Conservation (phyloP, 2,888 invertebrate genomes). For the Aquatica leii region DNA sequence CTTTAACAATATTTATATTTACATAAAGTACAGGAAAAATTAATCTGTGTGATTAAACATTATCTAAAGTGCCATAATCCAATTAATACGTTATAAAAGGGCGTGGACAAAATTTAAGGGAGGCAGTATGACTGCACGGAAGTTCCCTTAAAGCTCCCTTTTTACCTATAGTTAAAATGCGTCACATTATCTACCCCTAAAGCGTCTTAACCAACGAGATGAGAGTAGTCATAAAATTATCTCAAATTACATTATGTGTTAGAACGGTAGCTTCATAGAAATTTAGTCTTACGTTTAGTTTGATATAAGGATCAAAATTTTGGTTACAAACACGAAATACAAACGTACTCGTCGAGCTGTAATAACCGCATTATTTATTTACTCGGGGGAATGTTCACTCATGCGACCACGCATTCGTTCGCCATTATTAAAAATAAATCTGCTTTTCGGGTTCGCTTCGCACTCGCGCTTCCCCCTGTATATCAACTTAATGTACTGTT, state of each 20-base stretch:
- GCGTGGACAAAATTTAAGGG: slow-evolving; percentile 4
- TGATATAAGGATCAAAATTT: slow-evolving; percentile 43
- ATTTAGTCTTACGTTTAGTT: slow-evolving; percentile 35
- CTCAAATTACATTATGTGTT: slow-evolving; percentile 54
- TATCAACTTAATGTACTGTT: slow-evolving; percentile 32
- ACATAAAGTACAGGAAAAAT: too few species aligned
- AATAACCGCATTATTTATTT: slow-evolving; percentile 62
- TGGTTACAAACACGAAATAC: slow-evolving; percentile 29
- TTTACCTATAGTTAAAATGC: slow-evolving; percentile 51
- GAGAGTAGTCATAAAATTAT: slow-evolving; percentile 58
- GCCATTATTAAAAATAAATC: slow-evolving; percentile 60
- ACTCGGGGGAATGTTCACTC: slow-evolving; percentile 55
- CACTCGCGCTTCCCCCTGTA: slow-evolving; percentile 38
- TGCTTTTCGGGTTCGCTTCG: slow-evolving; percentile 47
- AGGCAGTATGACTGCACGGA: slow-evolving; percentile 12
- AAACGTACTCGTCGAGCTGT: slow-evolving; percentile 55
- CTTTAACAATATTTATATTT: too few species aligned
- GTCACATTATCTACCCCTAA: slow-evolving; percentile 53
- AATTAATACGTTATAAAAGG: slow-evolving; percentile 1
- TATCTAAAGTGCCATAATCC: too few species aligned
- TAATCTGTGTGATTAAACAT: too few species aligned
- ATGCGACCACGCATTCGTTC: slow-evolving; percentile 54
- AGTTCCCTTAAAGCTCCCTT: slow-evolving; percentile 39
- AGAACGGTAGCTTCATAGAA: slow-evolving; percentile 28
- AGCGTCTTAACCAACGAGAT: slow-evolving; percentile 57